Conservation (phyloP, 2,797 vertebrate genomes). For the Oreochromis grahami region DNA sequence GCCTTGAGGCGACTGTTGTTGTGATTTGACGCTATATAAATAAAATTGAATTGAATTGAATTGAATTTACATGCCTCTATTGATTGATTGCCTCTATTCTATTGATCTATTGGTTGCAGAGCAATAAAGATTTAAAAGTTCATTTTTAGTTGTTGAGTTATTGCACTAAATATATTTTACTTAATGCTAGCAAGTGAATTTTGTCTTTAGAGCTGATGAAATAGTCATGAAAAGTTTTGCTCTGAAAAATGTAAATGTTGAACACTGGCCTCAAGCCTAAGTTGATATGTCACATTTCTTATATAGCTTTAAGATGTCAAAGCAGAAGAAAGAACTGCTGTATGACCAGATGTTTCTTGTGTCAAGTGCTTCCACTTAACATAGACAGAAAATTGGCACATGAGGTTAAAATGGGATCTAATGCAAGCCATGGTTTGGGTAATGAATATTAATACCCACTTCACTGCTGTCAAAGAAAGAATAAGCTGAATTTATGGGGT, state of each 20-base stretch:
- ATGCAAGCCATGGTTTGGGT: slow-evolving; percentile 49
- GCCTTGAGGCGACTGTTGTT: too few relatives aligned
- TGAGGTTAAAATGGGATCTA: slow-evolving; percentile 34
- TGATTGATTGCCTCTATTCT: too few relatives aligned
- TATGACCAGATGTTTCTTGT: slow-evolving; percentile 54
- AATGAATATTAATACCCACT: slow-evolving; percentile 70
- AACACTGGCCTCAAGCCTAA: background rate
- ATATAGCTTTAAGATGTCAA: slow-evolving; percentile 29
- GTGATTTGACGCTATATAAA: too few relatives aligned
- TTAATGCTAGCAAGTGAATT: background rate
- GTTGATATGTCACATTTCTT: slow-evolving; percentile 12
- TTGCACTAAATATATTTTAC: background rate
- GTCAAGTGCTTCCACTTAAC: slow-evolving; percentile 63
- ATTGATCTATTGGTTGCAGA: background rate
- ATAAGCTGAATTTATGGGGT: slow-evolving; percentile 26
- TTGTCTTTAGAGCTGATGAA: background rate
- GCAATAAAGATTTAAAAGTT: background rate
- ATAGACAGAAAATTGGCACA: slow-evolving; percentile 59
- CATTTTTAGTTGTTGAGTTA: background rate
- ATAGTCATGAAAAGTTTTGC: background rate
- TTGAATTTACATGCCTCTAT: too few relatives aligned
- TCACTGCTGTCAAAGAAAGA: slow-evolving; percentile 41
- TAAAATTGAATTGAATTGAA: too few relatives aligned
- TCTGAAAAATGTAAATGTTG: background rate
- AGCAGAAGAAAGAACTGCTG: slow-evolving; percentile 24